A percentile compares a stretch with the other conserved stretches of the same genome.
Conservation (phyloP, 2,888 invertebrate genomes). For the Frankliniella fusca region DNA sequence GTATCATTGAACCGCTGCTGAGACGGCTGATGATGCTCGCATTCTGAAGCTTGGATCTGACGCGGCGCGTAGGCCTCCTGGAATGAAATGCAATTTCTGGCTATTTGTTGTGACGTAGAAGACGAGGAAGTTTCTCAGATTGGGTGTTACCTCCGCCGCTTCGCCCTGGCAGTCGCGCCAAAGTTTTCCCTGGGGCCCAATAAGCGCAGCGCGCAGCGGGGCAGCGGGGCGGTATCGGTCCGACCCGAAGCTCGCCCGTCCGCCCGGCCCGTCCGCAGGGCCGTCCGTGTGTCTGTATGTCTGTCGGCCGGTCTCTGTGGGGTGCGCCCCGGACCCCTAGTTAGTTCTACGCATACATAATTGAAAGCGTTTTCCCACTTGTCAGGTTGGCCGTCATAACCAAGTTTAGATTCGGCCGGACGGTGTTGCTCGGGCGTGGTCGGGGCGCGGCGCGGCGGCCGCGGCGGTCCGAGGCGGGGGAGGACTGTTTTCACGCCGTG, state of each 20-base stretch:
- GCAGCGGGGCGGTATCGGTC: neutral
- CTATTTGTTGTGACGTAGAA: neutral
- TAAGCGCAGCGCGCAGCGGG: neutral
- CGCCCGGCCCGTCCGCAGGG: neutral
- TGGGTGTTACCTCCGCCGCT: neutral
- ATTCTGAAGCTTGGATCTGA: neutral
- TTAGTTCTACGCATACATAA: conserved; percentile 7
- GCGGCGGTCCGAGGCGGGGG: neutral
- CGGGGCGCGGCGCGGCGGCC: neutral
- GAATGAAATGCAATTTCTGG: conserved; percentile 5
- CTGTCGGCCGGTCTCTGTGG: neutral
- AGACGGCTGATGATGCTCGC: neutral
- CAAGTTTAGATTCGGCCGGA: conserved; percentile 9
- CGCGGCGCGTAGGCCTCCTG: neutral
- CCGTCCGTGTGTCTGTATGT: neutral
- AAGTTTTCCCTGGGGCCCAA: conserved; percentile 11
- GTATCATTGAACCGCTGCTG: neutral
- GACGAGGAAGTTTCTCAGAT: conserved; percentile 5
- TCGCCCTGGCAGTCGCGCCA: neutral
- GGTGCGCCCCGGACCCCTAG: neutral
- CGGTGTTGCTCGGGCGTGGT: neutral
- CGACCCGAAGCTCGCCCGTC: neutral
- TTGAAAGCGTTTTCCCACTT: conserved; percentile 24
- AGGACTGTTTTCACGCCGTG: too few relatives aligned
- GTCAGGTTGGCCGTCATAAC: conserved; percentile 19